Evolutionary conservation across 2,888 invertebrate species (phyloP), one percentile per base, ranked within the genome.

Genomic region (Rhogogaster chlorosoma): DNA sequence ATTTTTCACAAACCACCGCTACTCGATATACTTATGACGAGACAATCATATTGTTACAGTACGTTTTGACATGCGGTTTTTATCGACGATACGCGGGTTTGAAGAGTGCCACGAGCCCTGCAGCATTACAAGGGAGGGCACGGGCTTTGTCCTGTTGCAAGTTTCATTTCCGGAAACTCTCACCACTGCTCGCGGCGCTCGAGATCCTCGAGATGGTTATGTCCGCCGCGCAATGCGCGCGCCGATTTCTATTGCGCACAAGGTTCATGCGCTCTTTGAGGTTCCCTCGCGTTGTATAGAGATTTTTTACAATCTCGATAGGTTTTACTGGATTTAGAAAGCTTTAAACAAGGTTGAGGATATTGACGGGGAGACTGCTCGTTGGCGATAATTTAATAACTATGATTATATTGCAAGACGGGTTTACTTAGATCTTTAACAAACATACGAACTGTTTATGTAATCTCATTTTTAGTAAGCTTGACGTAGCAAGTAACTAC

Each of bases 121-220:
- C 85, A 86, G 85, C 88, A 88, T 88, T 89, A 88, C 87, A 87
- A 88, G 88, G 88, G 87, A 87, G 87, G 88, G 88, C 87, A 87
- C 88, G 84, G 83, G 89, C 89, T 90, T 90, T 90, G 89, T 90
- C 87, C 88, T 89, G 90, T 89, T 89, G 87, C 86, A 88, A 88
- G 83, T 89, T 89, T 87, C 86, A 88, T 89, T 89, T 88, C 87
- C 85, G 84, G 83, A 88, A 89, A 88, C 87, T 89, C 87, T 87
- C 87, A 86, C 86, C 83, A 70, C 84, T 83, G 84, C 70, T 82
- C 64, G 82, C 84, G 89, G 86, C 86, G 88, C 88, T 85, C 49
- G 83, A 83, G 57, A 61, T 80, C 61, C 32, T 61, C 83, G 83
- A 83, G 70, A 57, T 80, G 67, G 83, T 61, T 64, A 70, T 83